Base-by-base conservation (phyloP, 1,140 invertebrate genomes). In the Nomia melanderi region DNA sequence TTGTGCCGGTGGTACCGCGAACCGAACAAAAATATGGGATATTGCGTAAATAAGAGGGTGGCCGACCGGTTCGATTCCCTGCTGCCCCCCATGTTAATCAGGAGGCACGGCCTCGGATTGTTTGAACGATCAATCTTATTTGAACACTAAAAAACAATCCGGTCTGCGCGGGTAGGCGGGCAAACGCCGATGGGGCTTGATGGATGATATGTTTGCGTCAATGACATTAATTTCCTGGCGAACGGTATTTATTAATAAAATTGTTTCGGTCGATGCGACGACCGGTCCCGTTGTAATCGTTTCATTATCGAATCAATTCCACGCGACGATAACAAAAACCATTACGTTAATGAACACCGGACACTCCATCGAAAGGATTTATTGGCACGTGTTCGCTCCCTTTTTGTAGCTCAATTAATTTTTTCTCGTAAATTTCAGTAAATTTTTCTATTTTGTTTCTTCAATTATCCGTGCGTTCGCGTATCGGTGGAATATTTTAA, bases 81-180 rank as follows among this genome's bases (percentile, higher is more conserved):
- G n/a, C 12, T 39, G 23, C 62, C 25, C 63, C 74, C 80, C 50
- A 78, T 67, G 74, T 82, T 77, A 81, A 81, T 81, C 75, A 78
- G 60, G 66, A 63, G 79, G 50, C 47, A 27, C 25, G 25, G 29
- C 50, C 9, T 27, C 41, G 12, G 12, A 17, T 59, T 76, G 23
- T 57, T 75, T 57, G 70, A 7, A 64, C 62, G 33, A 64, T 65
- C 27, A 31, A 41, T 65, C 62, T 74, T 74, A 31, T 65, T 74
- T 33, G 71, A 20, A 56, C 47, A 4, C 1, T 17, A 25, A n/a
- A 47, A 33, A 74, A 56, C 36, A 27, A 54, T 63, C 60, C 25
- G 33, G 23, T 25, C 39, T 8, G 57, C 57, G 57, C 57, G 31
- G 9, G 23, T 12, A 14, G 41, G 12, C 41, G n/a, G n/a, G n/a